A percentile compares a stretch with the other conserved stretches of the same genome.
phyloP scores from a whole-genome alignment of 2,797 vertebrate species.

The Melanotaenia nigrans region DNA sequence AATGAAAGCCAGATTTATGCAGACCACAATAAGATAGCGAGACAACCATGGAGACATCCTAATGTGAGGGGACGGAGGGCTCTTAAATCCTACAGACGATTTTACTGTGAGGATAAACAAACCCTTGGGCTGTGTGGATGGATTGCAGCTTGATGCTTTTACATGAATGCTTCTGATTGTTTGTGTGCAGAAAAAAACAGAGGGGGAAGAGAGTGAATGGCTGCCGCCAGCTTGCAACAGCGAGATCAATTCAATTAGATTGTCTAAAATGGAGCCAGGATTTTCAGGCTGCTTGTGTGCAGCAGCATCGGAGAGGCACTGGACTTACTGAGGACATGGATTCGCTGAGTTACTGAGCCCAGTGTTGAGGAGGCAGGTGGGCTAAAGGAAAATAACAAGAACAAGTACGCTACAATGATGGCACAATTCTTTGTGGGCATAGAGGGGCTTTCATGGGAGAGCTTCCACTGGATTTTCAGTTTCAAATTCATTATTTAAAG shows the following conservation, averaged over 20 bases:
- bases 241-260: conserved; percentile 71
- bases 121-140: conserved; percentile 35
- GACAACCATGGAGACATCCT: conserved; percentile 8
- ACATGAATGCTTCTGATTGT: conserved; percentile 66
- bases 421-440: conserved; percentile 6
- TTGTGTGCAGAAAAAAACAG: conserved; percentile 30
- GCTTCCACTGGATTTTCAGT: background rate
- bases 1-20: background rate
- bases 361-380: conserved; percentile 31
- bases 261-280: conserved; percentile 66
- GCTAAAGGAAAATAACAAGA: conserved; percentile 30
- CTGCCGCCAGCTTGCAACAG: conserved; percentile 61
- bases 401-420: conserved; percentile 21
- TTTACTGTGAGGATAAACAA: conserved; percentile 60
- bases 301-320: conserved; percentile 31
- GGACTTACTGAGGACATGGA: conserved; percentile 59
- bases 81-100: conserved; percentile 48
- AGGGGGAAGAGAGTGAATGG: conserved; percentile 18
- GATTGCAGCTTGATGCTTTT: conserved; percentile 44
- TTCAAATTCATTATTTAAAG: background rate
- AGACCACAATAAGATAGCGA: background rate
- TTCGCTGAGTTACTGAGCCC: conserved; percentile 49
- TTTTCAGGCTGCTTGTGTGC: conserved; percentile 63
- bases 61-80: conserved; percentile 46
- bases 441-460: conserved; percentile 5